Percentiles rank a stretch among this genome's conserved stretches.
These are phyloP conservation scores for Arctia plantaginis DNA, from an alignment of 2,888 invertebrate species.

Conservation along the genomic window DNA sequence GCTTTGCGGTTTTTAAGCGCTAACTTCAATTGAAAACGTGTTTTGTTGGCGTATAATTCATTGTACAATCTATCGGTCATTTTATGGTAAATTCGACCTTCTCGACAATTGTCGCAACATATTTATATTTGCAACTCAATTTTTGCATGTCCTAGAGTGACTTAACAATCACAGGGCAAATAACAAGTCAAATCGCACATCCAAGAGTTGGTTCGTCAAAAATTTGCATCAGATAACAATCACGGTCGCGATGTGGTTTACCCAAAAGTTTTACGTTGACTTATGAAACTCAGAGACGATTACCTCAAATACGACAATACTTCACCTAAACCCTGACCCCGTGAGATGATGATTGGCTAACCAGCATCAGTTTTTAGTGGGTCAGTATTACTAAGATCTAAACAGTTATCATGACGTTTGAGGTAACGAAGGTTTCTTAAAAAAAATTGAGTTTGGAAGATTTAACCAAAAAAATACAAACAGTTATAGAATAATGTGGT, in stretches of 20 bases:
- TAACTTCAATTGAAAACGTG: background rate
- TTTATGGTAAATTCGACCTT: background rate
- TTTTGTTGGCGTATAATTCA: too few relatives aligned
- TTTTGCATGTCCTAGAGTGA: background rate
- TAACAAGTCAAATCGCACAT: conserved; percentile 1
- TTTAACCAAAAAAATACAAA: too few relatives aligned
- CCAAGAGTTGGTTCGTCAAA: background rate
- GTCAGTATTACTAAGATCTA: conserved; percentile 7
- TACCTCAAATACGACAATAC: background rate
- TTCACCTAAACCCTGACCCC: conserved; percentile 9
- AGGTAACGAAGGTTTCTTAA: background rate
- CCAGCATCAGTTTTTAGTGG: background rate
- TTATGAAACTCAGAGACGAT: conserved; percentile 4
- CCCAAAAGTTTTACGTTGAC: background rate
- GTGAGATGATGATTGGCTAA: conserved; percentile 1
- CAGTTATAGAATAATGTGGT: background rate
- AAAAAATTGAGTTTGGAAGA: background rate
- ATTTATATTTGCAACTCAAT: background rate
- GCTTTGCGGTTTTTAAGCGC: too few relatives aligned
- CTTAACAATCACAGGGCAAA: background rate
- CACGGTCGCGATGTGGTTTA: background rate
- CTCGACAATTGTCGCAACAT: too few relatives aligned
- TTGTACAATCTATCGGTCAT: background rate
- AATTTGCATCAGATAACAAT: background rate
- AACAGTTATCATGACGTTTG: background rate